These are phyloP conservation scores for Dasypogon diadema DNA, from an alignment of 2,888 invertebrate species.

Conservation along the genomic window DNA sequence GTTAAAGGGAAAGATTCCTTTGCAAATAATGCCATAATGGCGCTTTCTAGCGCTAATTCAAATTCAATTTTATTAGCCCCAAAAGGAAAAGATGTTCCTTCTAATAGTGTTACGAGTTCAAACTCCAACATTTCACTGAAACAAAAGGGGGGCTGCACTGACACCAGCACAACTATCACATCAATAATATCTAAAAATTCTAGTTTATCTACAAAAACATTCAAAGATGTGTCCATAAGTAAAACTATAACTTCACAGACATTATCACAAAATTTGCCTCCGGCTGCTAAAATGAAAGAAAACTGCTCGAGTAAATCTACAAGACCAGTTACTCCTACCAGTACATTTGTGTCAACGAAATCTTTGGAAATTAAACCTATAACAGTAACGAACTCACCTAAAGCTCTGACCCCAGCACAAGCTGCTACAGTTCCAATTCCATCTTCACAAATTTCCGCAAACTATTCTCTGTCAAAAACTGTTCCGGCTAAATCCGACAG, in stretches of 20 bases:
- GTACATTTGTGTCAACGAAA: conserved; percentile 38
- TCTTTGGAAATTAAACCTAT: conserved; percentile 52
- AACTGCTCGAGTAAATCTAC: background rate
- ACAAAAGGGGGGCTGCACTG: background rate
- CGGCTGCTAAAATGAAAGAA: conserved; percentile 4
- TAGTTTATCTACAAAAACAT: conserved; percentile 3
- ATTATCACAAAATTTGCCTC: background rate
- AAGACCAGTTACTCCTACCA: background rate
- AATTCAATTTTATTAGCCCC: conserved; percentile 5
- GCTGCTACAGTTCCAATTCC: conserved; percentile 46
- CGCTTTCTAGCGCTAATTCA: background rate
- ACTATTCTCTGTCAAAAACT: conserved; percentile 11
- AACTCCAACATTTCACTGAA: background rate
- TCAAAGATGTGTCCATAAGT: conserved; percentile 27
- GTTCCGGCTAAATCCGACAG: background rate
- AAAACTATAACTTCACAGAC: conserved; percentile 2
- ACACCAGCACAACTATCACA: background rate
- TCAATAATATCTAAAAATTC: background rate
- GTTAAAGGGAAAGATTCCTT: background rate
- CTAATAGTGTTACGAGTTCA: background rate
- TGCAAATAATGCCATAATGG: background rate
- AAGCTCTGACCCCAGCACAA: conserved; percentile 49
- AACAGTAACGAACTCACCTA: conserved; percentile 42
- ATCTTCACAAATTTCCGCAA: background rate
- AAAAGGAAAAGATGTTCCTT: conserved; percentile 2